phyloP scores from a whole-genome alignment of 2,797 vertebrate species.

The Merluccius polli region DNA sequence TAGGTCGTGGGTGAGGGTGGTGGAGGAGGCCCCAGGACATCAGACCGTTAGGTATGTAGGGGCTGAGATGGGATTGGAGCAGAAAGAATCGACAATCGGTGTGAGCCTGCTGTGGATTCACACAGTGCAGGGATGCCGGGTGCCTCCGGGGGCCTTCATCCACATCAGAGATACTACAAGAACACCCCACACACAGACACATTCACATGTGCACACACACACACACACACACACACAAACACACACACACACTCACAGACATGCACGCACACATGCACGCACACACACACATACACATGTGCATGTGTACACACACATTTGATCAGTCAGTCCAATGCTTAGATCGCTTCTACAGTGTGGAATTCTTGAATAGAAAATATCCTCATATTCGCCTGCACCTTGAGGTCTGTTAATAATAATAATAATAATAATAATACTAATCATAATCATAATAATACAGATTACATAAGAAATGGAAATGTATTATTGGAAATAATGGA shows the following conservation, averaged over 20 bases:
- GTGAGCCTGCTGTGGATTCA: constrained; percentile 14
- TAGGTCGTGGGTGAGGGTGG: constrained; percentile 52
- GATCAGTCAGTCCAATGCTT: neutral
- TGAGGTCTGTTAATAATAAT: too few species aligned
- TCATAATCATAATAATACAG: neutral
- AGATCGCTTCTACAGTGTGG: too few species aligned
- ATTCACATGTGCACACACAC: neutral
- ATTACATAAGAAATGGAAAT: neutral
- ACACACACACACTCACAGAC: neutral
- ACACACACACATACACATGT: neutral
- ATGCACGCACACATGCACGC: neutral
- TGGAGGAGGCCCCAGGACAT: constrained; percentile 22
- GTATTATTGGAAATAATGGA: too few species aligned
- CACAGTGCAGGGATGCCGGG: neutral
- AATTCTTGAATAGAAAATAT: too few species aligned
- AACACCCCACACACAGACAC: neutral
- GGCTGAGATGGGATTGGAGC: constrained; percentile 34
- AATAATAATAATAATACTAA: too few species aligned
- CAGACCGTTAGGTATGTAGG: constrained; percentile 29
- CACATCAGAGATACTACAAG: too few species aligned
- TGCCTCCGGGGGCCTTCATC: neutral
- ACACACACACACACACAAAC: neutral
- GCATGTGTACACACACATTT: too few species aligned
- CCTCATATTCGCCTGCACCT: too few species aligned
- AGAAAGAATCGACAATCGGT: constrained; percentile 14